These are phyloP conservation scores for Ganaspis brasiliensis DNA, from an alignment of 2,888 invertebrate species.

Conservation along the genomic window DNA sequence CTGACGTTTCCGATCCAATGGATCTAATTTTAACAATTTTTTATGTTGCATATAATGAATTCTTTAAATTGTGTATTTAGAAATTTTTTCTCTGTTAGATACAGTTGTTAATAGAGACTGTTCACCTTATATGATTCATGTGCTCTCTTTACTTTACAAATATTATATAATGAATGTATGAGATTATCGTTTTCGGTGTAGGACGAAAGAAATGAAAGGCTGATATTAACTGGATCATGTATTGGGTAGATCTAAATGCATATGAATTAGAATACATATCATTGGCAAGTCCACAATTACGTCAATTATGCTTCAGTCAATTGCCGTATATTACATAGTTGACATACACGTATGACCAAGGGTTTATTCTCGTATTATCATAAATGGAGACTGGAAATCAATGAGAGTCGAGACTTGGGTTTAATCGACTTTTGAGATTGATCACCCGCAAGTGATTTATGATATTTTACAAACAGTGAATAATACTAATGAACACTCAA, in stretches of 20 bases:
- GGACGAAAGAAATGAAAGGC: neutral
- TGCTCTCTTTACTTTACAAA: neutral
- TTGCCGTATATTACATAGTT: slow-evolving; percentile 10
- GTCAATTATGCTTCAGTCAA: slow-evolving; percentile 4
- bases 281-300: slow-evolving; percentile 18
- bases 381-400: slow-evolving; percentile 16
- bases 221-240: neutral
- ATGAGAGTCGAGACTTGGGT: neutral
- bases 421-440: slow-evolving; percentile 3
- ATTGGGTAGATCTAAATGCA: neutral
- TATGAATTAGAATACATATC: neutral
- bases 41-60: no score
- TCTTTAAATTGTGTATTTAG: no score
- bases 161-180: neutral
- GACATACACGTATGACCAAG: neutral
- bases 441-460: slow-evolving; percentile 8
- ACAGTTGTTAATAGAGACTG: no score
- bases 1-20: no score
- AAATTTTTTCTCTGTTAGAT: no score
- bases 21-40: no score
- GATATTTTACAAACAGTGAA: neutral
- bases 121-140: no score
- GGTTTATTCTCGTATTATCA: neutral
- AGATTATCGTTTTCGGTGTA: neutral
- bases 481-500: neutral